Evolutionary conservation across 2,888 invertebrate species (phyloP).

Genomic region (Amphipyra tragopoginis): DNA sequence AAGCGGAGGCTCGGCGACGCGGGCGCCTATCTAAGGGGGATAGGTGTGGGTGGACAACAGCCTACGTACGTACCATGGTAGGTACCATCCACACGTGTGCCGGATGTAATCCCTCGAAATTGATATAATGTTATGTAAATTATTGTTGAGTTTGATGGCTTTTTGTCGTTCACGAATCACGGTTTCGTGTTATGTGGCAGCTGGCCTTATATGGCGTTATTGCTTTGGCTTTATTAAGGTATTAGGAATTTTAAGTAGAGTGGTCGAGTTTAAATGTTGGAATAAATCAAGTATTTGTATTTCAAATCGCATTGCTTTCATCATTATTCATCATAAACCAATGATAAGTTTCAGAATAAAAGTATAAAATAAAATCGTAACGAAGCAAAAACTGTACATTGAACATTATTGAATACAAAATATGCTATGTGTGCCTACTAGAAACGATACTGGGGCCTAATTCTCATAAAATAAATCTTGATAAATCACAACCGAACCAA

Average conservation of each 20-base stretch:
- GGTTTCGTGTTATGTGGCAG: constrained; percentile 10
- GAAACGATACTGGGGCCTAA: too few relatives aligned
- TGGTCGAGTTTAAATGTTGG: too few relatives aligned
- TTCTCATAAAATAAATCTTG: too few relatives aligned
- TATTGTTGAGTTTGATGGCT: constrained; percentile 41
- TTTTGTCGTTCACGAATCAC: constrained; percentile 41
- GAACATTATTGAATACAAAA: too few relatives aligned
- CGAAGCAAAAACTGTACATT: too few relatives aligned
- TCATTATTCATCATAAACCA: too few relatives aligned
- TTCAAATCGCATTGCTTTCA: too few relatives aligned
- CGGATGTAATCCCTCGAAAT: constrained; percentile 65
- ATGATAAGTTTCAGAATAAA: too few relatives aligned
- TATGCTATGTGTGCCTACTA: too few relatives aligned
- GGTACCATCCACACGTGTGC: constrained; percentile 62
- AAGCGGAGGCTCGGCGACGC: constrained; percentile 6
- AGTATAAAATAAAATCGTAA: too few relatives aligned
- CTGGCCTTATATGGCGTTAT: background rate
- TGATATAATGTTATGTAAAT: constrained; percentile 55
- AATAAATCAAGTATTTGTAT: too few relatives aligned
- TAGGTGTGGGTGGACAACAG: constrained; percentile 66
- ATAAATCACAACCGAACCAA: too few relatives aligned
- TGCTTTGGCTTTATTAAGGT: constrained; percentile 3
- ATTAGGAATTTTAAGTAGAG: background rate
- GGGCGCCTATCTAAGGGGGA: constrained; percentile 39
- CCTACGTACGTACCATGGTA: constrained; percentile 49